These are phyloP conservation scores for Ptychodera flava DNA, from an alignment of 35 echinoderm and acorn worm species.

Conservation along the genomic window DNA sequence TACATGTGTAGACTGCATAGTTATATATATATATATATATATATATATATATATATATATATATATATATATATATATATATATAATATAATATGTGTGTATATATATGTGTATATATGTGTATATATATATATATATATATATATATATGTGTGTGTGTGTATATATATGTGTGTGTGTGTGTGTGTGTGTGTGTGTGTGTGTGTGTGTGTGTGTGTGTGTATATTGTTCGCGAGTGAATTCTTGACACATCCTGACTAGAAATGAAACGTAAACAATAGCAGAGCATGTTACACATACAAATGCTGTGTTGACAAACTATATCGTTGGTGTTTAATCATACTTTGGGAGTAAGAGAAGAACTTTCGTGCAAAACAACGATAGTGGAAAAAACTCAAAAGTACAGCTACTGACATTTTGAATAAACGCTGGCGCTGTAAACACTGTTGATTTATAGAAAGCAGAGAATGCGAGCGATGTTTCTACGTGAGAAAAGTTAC, in stretches of 20 bases:
- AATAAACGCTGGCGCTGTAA: too few relatives aligned
- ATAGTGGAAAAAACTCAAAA: too few relatives aligned
- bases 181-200: neutral
- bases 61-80: neutral
- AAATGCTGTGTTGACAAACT: neutral
- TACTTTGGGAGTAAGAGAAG: neutral
- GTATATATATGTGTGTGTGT: neutral
- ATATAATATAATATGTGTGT: neutral
- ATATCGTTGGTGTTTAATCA: neutral
- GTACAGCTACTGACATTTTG: too few relatives aligned
- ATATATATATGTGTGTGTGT: neutral
- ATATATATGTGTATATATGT: neutral
- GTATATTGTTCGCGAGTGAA: too few relatives aligned
- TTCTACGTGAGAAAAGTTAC: too few relatives aligned
- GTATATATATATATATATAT: neutral
- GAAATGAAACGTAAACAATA: too few relatives aligned
- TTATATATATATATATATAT: neutral
- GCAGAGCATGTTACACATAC: neutral
- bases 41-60: neutral
- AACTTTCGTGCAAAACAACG: too few relatives aligned
- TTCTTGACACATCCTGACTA: too few relatives aligned
- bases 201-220: neutral
- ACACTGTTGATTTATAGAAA: too few relatives aligned
- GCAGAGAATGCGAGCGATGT: too few relatives aligned
- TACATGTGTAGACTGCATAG: too few relatives aligned